Percentiles rank a stretch among this genome's conserved stretches.
Conservation (phyloP, 2,113 vertebrate genomes). For the Charadrius vociferus region DNA sequence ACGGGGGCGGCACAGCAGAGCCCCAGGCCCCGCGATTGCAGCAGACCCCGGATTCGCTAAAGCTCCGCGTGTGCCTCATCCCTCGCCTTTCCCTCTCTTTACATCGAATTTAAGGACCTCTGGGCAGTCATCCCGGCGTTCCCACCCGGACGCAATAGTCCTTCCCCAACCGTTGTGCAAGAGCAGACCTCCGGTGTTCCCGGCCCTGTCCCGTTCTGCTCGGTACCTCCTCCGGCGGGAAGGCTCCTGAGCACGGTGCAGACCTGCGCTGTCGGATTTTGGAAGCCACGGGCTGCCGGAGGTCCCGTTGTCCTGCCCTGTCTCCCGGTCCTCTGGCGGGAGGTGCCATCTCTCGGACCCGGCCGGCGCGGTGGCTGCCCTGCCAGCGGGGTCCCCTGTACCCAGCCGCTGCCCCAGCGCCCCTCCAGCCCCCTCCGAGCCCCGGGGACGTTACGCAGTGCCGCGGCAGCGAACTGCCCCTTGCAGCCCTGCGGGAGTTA, state of each 20-base stretch:
- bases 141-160: neutral
- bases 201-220: neutral
- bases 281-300: neutral
- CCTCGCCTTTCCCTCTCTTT: neutral
- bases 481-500: accelerated
- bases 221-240: neutral
- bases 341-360: accelerated
- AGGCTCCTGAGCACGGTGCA: neutral
- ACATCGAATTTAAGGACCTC: neutral
- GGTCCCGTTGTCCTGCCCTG: neutral
- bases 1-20: neutral
- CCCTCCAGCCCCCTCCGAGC: too few relatives aligned
- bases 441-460: accelerated
- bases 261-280: neutral
- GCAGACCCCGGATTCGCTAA: neutral
- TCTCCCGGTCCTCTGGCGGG: neutral
- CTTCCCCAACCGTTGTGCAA: neutral
- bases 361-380: accelerated
- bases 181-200: neutral
- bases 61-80: accelerated
- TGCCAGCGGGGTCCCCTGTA: accelerated
- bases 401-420: too few relatives aligned
- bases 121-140: neutral
- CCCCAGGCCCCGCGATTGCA: accelerated
- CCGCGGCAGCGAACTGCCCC: neutral